Conservation (phyloP, 2,113 vertebrate species). For the Ifrita kowaldi region DNA sequence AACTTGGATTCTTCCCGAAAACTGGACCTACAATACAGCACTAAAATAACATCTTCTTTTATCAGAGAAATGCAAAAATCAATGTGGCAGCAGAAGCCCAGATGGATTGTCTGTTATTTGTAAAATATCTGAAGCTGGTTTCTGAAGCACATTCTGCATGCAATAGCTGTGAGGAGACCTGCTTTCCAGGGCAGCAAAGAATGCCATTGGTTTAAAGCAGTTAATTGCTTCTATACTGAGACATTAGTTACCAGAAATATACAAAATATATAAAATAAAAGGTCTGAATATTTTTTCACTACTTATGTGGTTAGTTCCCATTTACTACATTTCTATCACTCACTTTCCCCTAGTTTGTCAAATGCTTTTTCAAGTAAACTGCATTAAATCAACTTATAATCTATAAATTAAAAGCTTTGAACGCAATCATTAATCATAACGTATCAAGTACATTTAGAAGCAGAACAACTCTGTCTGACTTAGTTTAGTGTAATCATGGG, state of each 20-base stretch:
- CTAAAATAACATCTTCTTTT: neutral
- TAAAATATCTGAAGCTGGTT: neutral
- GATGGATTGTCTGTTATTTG: neutral
- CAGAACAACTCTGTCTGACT: neutral
- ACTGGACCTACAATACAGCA: neutral
- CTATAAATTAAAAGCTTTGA: neutral
- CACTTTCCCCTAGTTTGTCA: neutral
- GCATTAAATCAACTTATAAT: neutral
- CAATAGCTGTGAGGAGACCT: neutral
- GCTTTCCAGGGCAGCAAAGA: neutral
- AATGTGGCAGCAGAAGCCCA: accelerated
- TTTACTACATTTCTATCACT: neutral
- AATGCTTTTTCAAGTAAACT: neutral
- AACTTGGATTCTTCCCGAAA: neutral
- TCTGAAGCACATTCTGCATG: neutral
- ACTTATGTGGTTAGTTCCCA: neutral
- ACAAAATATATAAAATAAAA: neutral
- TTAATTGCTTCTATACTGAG: neutral
- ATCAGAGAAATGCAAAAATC: neutral
- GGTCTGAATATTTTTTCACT: neutral
- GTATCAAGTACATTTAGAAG: neutral
- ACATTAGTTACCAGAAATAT: neutral
- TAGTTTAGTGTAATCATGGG: neutral
- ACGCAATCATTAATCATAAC: neutral
- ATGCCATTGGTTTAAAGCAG: neutral